Conservation (phyloP, 2,797 vertebrate genomes). For the Syngnathus rostellatus region DNA sequence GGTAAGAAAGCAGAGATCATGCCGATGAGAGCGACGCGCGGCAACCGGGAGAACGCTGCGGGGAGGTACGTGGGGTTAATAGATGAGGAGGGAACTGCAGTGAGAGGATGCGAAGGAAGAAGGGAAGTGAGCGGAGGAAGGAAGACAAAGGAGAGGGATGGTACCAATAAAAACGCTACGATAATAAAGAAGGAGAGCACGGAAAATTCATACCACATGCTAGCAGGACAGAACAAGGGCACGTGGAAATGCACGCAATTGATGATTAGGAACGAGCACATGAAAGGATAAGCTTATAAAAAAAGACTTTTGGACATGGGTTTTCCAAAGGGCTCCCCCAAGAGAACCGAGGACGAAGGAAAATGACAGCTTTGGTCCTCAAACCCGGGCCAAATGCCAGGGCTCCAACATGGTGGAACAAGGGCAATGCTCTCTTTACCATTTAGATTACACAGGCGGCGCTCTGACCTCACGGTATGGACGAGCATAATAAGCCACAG, state of each 20-base stretch:
- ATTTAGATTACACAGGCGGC: constrained; percentile 59
- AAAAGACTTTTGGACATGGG: constrained; percentile 45
- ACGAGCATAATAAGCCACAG: constrained; percentile 45
- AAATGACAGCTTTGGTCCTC: constrained; percentile 61
- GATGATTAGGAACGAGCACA: constrained; percentile 55
- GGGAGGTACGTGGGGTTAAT: constrained; percentile 23
- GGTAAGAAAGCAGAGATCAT: constrained; percentile 46
- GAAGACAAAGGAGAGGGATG: constrained; percentile 31
- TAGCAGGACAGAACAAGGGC: constrained; percentile 47
- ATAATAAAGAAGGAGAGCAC: constrained; percentile 37
- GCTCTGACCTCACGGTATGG: constrained; percentile 59
- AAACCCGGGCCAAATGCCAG: constrained; percentile 58
- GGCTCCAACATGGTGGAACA: constrained; percentile 54
- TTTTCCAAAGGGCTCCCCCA: constrained; percentile 44
- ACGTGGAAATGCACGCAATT: constrained; percentile 54
- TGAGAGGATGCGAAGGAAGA: constrained; percentile 9
- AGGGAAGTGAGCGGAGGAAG: constrained; percentile 13
- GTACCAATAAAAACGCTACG: constrained; percentile 40
- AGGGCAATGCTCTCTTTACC: constrained; percentile 57
- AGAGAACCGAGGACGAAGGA: constrained; percentile 37
- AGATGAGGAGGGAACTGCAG: constrained; percentile 10
- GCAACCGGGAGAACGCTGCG: constrained; percentile 24
- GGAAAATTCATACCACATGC: constrained; percentile 32
- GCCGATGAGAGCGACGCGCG: constrained; percentile 36
- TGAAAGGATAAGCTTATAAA: constrained; percentile 52